Conservation (phyloP, 2,797 vertebrate species). For the Tragelaphus eurycerus region DNA sequence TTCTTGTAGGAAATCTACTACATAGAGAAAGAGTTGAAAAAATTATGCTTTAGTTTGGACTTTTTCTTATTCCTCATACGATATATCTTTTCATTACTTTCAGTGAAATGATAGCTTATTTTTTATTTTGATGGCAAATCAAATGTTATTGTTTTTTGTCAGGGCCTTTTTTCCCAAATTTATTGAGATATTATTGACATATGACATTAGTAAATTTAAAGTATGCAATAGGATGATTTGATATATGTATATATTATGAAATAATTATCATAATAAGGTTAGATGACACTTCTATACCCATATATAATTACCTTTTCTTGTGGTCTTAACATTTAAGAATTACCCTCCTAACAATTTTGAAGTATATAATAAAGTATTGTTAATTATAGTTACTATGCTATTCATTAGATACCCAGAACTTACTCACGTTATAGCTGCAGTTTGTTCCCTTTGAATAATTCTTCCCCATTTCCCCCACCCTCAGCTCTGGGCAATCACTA, state of each 20-base stretch:
- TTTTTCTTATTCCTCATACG: not conserved
- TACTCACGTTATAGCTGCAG: not conserved
- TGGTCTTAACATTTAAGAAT: not conserved
- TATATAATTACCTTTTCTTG: not conserved
- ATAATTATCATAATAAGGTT: not conserved
- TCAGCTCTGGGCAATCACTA: not conserved
- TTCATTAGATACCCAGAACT: not conserved
- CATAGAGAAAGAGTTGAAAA: not conserved
- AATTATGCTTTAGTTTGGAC: not conserved
- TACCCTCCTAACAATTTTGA: not conserved
- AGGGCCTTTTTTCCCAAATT: not conserved
- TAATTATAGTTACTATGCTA: not conserved
- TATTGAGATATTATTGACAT: not conserved
- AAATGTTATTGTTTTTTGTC: not conserved
- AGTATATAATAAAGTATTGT: not conserved
- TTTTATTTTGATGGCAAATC: not conserved
- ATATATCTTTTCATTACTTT: not conserved
- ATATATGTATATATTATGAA: not conserved
- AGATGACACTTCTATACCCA: not conserved
- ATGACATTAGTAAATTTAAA: not conserved
- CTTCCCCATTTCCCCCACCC: not conserved
- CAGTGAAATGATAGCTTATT: not conserved
- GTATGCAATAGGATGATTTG: not conserved
- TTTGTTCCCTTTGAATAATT: not conserved
- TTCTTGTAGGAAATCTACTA: not conserved